Evolutionary conservation across 2,888 invertebrate genomes (phyloP).

Genomic region (Ophion ventricosus): DNA sequence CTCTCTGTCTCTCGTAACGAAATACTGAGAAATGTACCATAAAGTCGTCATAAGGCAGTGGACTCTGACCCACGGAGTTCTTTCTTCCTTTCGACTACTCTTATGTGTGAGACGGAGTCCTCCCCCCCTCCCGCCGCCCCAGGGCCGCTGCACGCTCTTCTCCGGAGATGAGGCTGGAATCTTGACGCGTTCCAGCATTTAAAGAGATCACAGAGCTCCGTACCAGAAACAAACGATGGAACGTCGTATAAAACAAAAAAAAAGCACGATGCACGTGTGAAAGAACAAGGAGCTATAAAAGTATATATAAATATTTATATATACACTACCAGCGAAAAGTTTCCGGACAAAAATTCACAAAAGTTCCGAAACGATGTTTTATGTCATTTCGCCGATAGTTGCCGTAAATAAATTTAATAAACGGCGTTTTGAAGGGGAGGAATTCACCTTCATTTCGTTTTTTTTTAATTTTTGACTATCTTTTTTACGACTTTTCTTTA

Average conservation of each 20-base stretch:
- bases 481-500: too few relatives aligned
- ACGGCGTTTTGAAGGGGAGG: too few relatives aligned
- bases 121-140: background rate
- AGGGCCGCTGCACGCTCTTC: background rate
- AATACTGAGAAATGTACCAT: conserved; percentile 72
- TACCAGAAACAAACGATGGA: conserved; percentile 1
- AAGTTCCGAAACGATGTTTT: too few relatives aligned
- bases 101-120: background rate
- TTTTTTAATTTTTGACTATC: too few relatives aligned
- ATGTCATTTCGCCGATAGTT: too few relatives aligned
- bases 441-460: too few relatives aligned
- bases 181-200: conserved; percentile 48
- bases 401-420: too few relatives aligned
- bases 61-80: conserved; percentile 64
- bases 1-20: conserved; percentile 54
- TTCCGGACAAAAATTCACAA: too few relatives aligned
- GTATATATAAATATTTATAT: background rate
- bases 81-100: conserved; percentile 14
- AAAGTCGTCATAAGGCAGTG: conserved; percentile 60
- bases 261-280: background rate
- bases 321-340: too few relatives aligned
- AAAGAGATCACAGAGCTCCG: conserved; percentile 56
- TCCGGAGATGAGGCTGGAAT: conserved; percentile 41
- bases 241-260: background rate
- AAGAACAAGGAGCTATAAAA: background rate